These are phyloP conservation scores for Poeciliopsis presidionis DNA, from an alignment of 2,797 vertebrate genomes.

Conservation along the genomic window DNA sequence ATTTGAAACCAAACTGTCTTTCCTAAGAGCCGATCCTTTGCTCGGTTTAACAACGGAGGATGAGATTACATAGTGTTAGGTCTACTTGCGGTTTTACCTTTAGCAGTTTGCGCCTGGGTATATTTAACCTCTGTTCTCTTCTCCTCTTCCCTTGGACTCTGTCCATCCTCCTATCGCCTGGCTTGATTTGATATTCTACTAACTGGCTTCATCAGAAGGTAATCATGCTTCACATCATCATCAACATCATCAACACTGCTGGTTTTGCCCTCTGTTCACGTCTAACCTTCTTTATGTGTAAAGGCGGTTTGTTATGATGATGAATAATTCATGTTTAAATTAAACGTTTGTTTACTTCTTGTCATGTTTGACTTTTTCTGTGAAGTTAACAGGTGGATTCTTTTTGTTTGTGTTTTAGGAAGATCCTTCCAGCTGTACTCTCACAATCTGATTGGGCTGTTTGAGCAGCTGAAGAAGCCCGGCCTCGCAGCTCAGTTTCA, in stretches of 20 bases:
- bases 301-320: slow-evolving; percentile 23
- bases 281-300: slow-evolving; percentile 59
- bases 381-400: slow-evolving; percentile 10
- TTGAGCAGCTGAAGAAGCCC: slow-evolving; percentile 97
- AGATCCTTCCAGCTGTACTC: slow-evolving; percentile 98
- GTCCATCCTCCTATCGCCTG: slow-evolving; percentile 79
- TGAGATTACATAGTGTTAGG: slow-evolving; percentile 48
- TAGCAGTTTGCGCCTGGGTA: slow-evolving; percentile 56
- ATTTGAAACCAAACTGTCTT: slow-evolving; percentile 40
- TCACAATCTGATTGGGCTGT: slow-evolving; percentile 96
- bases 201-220: slow-evolving; percentile 91
- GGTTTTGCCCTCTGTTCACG: slow-evolving; percentile 61
- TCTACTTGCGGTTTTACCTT: slow-evolving; percentile 63
- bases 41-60: slow-evolving; percentile 34
- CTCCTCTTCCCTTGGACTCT: slow-evolving; percentile 77
- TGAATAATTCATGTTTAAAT: neutral
- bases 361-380: neutral
- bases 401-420: slow-evolving; percentile 71
- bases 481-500: slow-evolving; percentile 95
- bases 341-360: neutral
- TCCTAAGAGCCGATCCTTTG: slow-evolving; percentile 25
- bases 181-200: slow-evolving; percentile 79
- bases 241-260: slow-evolving; percentile 52
- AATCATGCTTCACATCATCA: slow-evolving; percentile 78
- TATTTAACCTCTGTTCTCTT: slow-evolving; percentile 72